phyloP scores from a whole-genome alignment of 2,113 vertebrate genomes.

The Columba livia region DNA sequence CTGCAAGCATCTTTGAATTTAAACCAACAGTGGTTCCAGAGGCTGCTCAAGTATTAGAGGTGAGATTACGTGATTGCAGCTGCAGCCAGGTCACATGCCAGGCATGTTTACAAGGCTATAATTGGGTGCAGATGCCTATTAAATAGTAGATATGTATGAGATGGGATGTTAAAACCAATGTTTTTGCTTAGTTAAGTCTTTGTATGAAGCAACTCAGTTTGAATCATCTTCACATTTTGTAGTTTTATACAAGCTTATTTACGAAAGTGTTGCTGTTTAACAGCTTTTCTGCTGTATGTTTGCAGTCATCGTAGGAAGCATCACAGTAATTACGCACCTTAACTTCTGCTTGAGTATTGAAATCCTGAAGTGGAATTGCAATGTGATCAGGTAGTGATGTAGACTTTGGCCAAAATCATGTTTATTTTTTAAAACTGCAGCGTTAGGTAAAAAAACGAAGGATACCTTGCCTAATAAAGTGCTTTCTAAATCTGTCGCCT shows the following conservation, averaged over 20 bases:
- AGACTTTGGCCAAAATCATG: background rate
- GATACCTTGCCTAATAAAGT: background rate
- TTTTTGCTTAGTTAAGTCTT: background rate
- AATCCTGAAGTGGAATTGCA: background rate
- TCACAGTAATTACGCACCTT: background rate
- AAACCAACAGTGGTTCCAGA: background rate
- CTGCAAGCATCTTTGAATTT: background rate
- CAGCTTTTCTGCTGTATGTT: background rate
- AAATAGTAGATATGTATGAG: background rate
- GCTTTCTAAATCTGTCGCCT: background rate
- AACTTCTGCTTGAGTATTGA: background rate
- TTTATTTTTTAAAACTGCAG: background rate
- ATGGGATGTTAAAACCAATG: background rate
- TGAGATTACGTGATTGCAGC: slow-evolving; percentile 23
- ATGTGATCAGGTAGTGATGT: background rate
- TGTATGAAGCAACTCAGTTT: background rate
- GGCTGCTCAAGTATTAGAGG: slow-evolving; percentile 40
- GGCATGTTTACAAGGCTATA: slow-evolving; percentile 28
- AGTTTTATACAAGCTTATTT: background rate
- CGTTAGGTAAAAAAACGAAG: background rate
- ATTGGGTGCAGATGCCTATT: background rate
- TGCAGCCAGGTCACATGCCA: slow-evolving; percentile 15
- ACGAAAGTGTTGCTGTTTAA: background rate
- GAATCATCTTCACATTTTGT: background rate
- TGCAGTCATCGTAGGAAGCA: background rate